Evolutionary conservation across 2,888 invertebrate genomes (phyloP), one percentile per base, ranked within the genome.

Genomic region (Girardia tigrina): DNA sequence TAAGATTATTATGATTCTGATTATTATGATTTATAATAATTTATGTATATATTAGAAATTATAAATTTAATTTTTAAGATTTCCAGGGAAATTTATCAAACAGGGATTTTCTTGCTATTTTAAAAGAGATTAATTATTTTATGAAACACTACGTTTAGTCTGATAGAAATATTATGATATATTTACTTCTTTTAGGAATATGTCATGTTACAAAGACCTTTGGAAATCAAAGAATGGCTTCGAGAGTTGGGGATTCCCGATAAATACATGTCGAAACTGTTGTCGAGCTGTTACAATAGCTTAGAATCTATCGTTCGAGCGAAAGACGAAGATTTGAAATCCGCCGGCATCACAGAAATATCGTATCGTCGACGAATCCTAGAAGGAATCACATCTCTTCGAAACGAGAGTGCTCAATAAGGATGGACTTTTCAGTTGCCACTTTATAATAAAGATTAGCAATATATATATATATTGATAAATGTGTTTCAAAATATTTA

Each of bases 171-270:
- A n/a, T n/a, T n/a, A n/a, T n/a, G n/a, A n/a, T n/a, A n/a, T n/a
- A n/a, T n/a, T n/a, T n/a, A n/a, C n/a, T n/a, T n/a, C n/a, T n/a
- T 56, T 8, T 2, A 56, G 56, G 56, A 56, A 56, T 56, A 56
- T n/a, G 56, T 56, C 6, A 56, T 56, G 56, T 23, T 56, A 20
- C 56, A 56, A 56, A 4, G 56, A n/a, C 56, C 56, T n/a, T 23
- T 56, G n/a, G 56, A 56, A 56, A 56, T 56, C 56, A 56, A 56
- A 56, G 56, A 56, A 12, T 56, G 56, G 56, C n/a, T 56, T 20
- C n/a, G 23, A 20, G 56, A 56, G n/a, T n/a, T 56, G 2, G 56
- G n/a, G n/a, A 56, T 56, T n/a, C 56, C 56, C 23, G 20, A 56
- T n/a, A 56, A 56, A 56, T 56, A 56, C 23, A 23, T 56, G 2